Percentiles rank a stretch among this genome's conserved stretches.
Evolutionary conservation across 2,888 invertebrate species (phyloP).

Genomic region (Diarsia mendica): DNA sequence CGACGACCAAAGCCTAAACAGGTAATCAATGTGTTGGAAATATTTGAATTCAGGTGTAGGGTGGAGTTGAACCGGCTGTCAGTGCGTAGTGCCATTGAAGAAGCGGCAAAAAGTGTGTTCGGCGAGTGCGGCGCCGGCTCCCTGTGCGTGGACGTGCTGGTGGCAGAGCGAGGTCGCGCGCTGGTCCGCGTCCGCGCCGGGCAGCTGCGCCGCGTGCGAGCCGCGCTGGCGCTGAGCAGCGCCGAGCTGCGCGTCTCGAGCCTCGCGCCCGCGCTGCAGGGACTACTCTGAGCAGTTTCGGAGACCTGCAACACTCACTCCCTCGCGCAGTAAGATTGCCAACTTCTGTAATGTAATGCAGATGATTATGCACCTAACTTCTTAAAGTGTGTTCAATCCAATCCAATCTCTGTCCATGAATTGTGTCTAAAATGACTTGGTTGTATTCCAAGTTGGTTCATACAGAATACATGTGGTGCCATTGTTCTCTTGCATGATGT

Average conservation of each 20-base stretch:
- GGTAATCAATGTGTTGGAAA: constrained; percentile 4
- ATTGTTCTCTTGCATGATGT: not conserved
- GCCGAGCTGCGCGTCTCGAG: constrained; percentile 5
- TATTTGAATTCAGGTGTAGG: constrained; percentile 57
- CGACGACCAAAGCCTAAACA: not conserved
- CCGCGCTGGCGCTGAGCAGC: constrained; percentile 32
- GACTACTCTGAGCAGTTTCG: constrained; percentile 37
- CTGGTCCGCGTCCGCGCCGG: constrained; percentile 51
- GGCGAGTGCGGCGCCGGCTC: constrained; percentile 57
- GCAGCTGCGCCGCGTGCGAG: constrained; percentile 32
- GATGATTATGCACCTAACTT: not conserved
- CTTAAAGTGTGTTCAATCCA: constrained; percentile 1
- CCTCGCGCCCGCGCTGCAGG: constrained; percentile 44
- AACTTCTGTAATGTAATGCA: not conserved
- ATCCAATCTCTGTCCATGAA: not conserved
- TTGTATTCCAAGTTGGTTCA: not conserved
- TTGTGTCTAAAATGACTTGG: not conserved
- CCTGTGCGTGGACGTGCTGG: constrained; percentile 54
- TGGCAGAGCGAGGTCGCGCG: constrained; percentile 13
- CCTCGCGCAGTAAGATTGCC: constrained; percentile 8
- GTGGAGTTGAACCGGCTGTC: constrained; percentile 50
- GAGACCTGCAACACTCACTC: not conserved
- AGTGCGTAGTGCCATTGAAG: constrained; percentile 52
- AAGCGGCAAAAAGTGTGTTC: constrained; percentile 46
- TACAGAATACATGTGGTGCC: too few relatives aligned